Conservation (phyloP, 1,140 invertebrate species). For the Drosophila nigromelanica region DNA sequence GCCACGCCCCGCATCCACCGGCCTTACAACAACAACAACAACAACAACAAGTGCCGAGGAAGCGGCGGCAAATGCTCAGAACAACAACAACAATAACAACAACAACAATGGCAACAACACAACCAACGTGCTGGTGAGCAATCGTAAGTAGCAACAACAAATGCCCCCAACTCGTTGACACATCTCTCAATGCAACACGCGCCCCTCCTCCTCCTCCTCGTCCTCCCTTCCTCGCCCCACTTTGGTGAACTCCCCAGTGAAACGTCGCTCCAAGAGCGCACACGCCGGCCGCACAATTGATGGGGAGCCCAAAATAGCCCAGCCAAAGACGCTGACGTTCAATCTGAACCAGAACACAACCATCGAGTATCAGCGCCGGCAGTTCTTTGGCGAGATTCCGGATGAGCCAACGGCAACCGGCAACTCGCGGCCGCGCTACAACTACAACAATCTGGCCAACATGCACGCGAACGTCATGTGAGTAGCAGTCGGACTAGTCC, state of each 20-base stretch:
- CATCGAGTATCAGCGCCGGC: slow-evolving; percentile 79
- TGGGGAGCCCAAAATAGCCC: slow-evolving; percentile 76
- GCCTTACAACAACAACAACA: slow-evolving; percentile 24
- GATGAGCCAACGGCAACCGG: slow-evolving; percentile 42
- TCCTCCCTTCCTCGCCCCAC: too few relatives aligned
- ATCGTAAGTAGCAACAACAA: slow-evolving; percentile 62
- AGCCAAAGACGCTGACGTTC: slow-evolving; percentile 81
- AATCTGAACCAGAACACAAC: slow-evolving; percentile 83
- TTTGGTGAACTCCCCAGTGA: slow-evolving; percentile 44
- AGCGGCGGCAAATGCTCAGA: slow-evolving; percentile 49
- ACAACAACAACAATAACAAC: slow-evolving; percentile 48
- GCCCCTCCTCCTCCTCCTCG: background rate
- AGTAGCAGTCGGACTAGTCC: slow-evolving; percentile 34
- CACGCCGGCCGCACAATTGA: slow-evolving; percentile 63
- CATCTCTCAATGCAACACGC: slow-evolving; percentile 6
- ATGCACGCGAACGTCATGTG: slow-evolving; percentile 84
- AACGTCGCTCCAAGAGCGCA: slow-evolving; percentile 84
- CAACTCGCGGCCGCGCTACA: slow-evolving; percentile 55
- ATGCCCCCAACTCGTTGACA: background rate
- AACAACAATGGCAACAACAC: slow-evolving; percentile 28
- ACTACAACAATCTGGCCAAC: slow-evolving; percentile 75
- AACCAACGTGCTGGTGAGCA: slow-evolving; percentile 66
- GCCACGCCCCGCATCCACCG: slow-evolving; percentile 73
- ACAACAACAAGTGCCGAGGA: slow-evolving; percentile 44
- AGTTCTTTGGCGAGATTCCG: slow-evolving; percentile 77